These are phyloP conservation scores for Petaurus breviceps DNA, from an alignment of 2,113 vertebrate genomes.

Conservation along the genomic window DNA sequence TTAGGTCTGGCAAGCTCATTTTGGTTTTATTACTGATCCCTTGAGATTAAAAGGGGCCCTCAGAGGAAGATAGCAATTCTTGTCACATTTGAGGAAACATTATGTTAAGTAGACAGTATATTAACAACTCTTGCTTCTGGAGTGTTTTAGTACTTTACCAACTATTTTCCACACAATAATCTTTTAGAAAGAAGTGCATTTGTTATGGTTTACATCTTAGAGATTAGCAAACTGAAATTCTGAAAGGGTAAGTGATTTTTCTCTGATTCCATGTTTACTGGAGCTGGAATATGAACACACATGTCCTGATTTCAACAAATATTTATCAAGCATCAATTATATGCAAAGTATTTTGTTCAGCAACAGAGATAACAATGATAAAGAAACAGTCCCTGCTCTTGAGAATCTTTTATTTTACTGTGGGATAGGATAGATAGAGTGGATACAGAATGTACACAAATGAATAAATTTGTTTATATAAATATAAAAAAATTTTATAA, in stretches of 20 bases:
- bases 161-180: not conserved
- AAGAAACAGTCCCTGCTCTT: not conserved
- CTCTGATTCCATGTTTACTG: not conserved
- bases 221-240: not conserved
- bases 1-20: not conserved
- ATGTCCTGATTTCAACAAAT: not conserved
- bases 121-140: not conserved
- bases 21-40: not conserved
- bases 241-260: not conserved
- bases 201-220: not conserved
- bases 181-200: not conserved
- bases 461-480: not conserved
- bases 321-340: not conserved
- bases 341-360: not conserved
- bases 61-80: not conserved
- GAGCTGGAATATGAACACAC: not conserved
- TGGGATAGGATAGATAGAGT: not conserved
- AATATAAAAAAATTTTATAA: too few relatives aligned
- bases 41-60: not conserved
- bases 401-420: not conserved
- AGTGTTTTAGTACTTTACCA: not conserved
- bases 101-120: not conserved
- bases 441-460: not conserved
- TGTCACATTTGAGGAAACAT: not conserved
- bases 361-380: not conserved